Percentiles rank a stretch among this genome's conserved stretches.
Evolutionary conservation across 2,113 vertebrate species (phyloP).

Genomic region (Prinia subflava): DNA sequence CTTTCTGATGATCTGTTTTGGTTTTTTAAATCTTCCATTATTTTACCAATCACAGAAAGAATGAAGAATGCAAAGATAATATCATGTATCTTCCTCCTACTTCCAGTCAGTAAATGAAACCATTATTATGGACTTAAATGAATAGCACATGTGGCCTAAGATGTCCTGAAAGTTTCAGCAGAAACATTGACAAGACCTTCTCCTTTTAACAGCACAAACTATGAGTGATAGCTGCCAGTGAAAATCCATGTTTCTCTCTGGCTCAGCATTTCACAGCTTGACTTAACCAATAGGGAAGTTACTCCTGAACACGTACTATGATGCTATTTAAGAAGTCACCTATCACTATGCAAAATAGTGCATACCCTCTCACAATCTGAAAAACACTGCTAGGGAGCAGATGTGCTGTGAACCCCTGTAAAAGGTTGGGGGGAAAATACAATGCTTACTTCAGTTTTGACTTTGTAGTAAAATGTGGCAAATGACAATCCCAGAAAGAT

Average conservation of each 20-base stretch:
- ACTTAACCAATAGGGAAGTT: background rate
- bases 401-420: background rate
- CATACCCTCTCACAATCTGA: background rate
- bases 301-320: background rate
- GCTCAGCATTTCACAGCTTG: background rate
- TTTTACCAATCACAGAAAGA: background rate
- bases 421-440: background rate
- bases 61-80: background rate
- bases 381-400: background rate
- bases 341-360: background rate
- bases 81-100: background rate
- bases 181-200: background rate
- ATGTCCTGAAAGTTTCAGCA: background rate
- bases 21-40: background rate
- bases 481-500: background rate
- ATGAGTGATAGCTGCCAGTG: background rate
- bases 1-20: background rate
- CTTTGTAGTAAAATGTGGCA: background rate
- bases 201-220: background rate
- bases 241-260: background rate
- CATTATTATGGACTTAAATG: slow-evolving; percentile 12
- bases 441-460: background rate
- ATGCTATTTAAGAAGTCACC: background rate
- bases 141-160: background rate
- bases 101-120: background rate